Conservation (phyloP, 2,113 vertebrate species). For the Neolamprologus hecqui region DNA sequence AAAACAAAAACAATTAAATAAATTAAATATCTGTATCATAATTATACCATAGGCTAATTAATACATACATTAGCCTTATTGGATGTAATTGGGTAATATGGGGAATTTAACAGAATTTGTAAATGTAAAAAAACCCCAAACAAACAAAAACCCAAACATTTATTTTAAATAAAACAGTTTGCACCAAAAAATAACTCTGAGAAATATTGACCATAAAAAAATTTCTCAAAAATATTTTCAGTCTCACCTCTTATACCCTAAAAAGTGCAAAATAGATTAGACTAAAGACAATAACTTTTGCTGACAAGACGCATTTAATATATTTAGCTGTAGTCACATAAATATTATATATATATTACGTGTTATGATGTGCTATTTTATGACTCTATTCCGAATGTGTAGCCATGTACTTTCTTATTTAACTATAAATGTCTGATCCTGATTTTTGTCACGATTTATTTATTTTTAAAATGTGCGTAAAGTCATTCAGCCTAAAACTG, state of each 20-base stretch:
- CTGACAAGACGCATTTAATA: not conserved
- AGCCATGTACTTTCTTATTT: not conserved
- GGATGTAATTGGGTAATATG: not conserved
- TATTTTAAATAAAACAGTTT: not conserved
- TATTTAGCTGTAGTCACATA: not conserved
- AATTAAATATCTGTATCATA: not conserved
- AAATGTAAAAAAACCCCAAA: not conserved
- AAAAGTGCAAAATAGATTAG: not conserved
- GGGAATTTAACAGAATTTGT: fast-evolving
- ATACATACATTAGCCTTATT: not conserved
- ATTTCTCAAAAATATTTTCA: not conserved
- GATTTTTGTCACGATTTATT: not conserved
- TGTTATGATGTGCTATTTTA: not conserved
- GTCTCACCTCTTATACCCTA: not conserved
- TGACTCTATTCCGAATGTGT: not conserved
- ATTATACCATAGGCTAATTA: not conserved
- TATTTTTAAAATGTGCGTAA: not conserved
- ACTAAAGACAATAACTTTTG: not conserved
- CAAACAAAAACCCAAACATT: not conserved
- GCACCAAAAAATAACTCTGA: not conserved
- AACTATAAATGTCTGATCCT: not conserved
- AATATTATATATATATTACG: not conserved
- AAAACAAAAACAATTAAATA: not conserved
- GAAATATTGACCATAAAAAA: not conserved
- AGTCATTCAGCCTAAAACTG: not conserved